Conservation (phyloP, 2,113 vertebrate species). For the Phocoena sinus region DNA sequence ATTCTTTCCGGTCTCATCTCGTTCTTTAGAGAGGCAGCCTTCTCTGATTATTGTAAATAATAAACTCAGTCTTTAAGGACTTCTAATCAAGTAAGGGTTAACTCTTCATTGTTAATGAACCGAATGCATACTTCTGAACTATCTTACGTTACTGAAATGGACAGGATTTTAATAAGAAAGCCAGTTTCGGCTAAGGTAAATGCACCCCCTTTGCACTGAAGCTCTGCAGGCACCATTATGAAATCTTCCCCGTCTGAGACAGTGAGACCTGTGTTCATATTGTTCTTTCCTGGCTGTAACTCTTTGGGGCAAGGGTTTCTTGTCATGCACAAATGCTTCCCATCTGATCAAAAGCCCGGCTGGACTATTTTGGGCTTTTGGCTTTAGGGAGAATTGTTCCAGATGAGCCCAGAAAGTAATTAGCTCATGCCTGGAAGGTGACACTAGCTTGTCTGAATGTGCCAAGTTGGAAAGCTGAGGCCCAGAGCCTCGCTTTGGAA, state of each 20-base stretch:
- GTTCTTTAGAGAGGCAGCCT: background rate
- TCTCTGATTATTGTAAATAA: background rate
- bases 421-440: conserved; percentile 64
- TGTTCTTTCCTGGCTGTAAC: conserved; percentile 40
- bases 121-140: background rate
- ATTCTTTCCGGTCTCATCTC: background rate
- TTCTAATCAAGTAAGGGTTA: background rate
- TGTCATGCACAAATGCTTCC: conserved; percentile 59
- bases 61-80: background rate
- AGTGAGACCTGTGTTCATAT: background rate
- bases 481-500: conserved; percentile 56
- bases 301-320: conserved; percentile 39
- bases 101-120: background rate
- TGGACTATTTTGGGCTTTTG: conserved; percentile 63
- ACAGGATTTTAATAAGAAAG: background rate
- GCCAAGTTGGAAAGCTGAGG: conserved; percentile 62
- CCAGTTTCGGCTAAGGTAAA: background rate
- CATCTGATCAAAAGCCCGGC: conserved; percentile 34
- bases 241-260: background rate
- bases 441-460: conserved; percentile 66
- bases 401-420: conserved; percentile 67
- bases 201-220: background rate
- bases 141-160: rapidly evolving
- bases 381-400: conserved; percentile 54
- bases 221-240: background rate